phyloP scores from a whole-genome alignment of 2,113 vertebrate genomes.

The Cryptomyrus ogoouensis region DNA sequence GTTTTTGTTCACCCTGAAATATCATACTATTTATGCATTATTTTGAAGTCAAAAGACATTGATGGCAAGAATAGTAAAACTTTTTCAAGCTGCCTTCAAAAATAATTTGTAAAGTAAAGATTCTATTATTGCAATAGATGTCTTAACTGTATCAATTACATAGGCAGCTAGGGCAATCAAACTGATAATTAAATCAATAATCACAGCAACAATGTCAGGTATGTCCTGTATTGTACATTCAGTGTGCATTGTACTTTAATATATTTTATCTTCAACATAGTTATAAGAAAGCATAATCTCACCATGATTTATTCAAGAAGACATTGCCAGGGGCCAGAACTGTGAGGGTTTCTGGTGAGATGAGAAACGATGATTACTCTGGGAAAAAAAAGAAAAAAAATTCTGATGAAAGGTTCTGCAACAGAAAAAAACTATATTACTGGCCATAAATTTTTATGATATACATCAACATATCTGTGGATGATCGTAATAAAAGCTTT shows the following conservation, averaged over 20 bases:
- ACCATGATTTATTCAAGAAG: conserved; percentile 15
- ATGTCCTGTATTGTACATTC: background rate
- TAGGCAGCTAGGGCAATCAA: background rate
- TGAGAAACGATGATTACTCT: background rate
- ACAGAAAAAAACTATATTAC: background rate
- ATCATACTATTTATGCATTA: background rate
- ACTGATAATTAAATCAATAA: background rate
- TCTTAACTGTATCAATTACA: background rate
- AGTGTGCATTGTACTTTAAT: background rate
- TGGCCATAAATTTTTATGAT: background rate
- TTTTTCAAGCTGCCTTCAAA: background rate
- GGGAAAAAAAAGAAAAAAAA: background rate
- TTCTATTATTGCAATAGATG: background rate
- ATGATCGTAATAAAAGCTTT: background rate
- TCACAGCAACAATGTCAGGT: background rate
- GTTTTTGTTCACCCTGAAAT: background rate
- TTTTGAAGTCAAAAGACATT: background rate
- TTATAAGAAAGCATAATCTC: conserved; percentile 10
- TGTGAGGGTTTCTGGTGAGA: background rate
- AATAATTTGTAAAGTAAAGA: background rate
- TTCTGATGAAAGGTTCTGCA: conserved; percentile 1
- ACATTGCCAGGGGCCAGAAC: background rate
- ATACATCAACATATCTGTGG: background rate
- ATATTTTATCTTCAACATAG: background rate
- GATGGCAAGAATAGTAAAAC: background rate